Base-by-base conservation (phyloP, 2,113 vertebrate species). In the Oplegnathus fasciatus region DNA sequence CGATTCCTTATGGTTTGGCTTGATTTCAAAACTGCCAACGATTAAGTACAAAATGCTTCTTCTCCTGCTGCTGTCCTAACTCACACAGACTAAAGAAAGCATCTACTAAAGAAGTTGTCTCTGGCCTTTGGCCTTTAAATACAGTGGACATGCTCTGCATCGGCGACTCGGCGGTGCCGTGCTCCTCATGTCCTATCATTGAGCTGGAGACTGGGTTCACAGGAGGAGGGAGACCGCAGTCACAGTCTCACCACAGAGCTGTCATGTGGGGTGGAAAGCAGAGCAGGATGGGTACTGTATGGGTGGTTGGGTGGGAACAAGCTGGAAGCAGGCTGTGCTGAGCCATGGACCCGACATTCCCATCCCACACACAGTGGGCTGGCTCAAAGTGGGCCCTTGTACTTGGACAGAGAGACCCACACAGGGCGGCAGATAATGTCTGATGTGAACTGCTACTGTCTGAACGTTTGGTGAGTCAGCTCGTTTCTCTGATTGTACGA, bases 361-460 rank as follows among this genome's bases (percentile, higher is more conserved):
- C 82, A 85, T 84, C 92, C 92, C 88, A 92, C 92, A 81, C 89
- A 84, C 58, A 82, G 88, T 75, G 84, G 83, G 62, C 67, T n/a
- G 68, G 80, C 78, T 89, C 61, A 87, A 88, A 92, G 89, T 79
- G 80, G 88, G 73, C 58, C 87, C 91, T 92, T 92, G 90, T 93
- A 15, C 85, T 85, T 18, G 34, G 72, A 85, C 66, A 86, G 44
- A 89, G 75, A 84, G 57, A 65, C 67, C 65, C 62, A 75, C 73
- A 73, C 71, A 81, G 30, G 73, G 61, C 75, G 54, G 79, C 22
- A 46, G 58, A 86, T 76, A 75, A 71, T 22, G 77, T 6, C 75
- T 55, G 30, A 66, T 70, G 34, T 46, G 14, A 82, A 61, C 61
- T 20, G 73, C 44, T 37, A 11, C 58, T 67, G 74, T 58, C 24